Base-by-base conservation (phyloP, 2,888 invertebrate species). In the Hydropsyche betteni region DNA sequence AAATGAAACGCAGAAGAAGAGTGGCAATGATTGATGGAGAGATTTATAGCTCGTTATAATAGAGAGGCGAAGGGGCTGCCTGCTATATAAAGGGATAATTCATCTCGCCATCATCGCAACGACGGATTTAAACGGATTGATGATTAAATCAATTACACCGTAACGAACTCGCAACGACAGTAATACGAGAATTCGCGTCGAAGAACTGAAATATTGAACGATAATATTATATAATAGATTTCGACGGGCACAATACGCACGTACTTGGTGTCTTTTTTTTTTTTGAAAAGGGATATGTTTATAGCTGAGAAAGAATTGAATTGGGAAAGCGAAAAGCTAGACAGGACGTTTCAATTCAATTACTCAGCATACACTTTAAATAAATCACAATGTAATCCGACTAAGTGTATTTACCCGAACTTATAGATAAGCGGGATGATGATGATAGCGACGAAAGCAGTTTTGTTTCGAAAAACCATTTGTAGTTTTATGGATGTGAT, bases 11-110 rank as follows among this genome's bases (percentile, higher is more conserved):
- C 61, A 44, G 69, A 75, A 74, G 73, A 73, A 52, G 36, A 44
- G 34, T 52, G 70, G 74, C 72, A 68, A 78, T 78, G 78, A 78
- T 78, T 76, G 78, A 78, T 78, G 72, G 73, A 52, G 61, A 61
- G 69, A 76, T 75, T 78, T 76, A 78, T 76, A 76, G 61, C 69
- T 33, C 69, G 74, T 69, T 68, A 74, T 75, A 75, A 77, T 75
- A 75, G 69, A 73, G 73, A 73, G 50, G 36, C 69, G 69, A 69
- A 55, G 55, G 24, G 55, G 75, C 24, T 44, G 69, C 68, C 10
- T 12, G 74, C 58, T 58, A 64, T 34, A 64, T 64, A 64, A 64
- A 64, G 68, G 72, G 72, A 75, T 75, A 75, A 75, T 75, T 75
- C 72, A 75, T 75, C 53, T 72, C 72, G 44, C 34, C 64, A 64